Conservation (phyloP, 2,113 vertebrate genomes). For the human region DNA sequence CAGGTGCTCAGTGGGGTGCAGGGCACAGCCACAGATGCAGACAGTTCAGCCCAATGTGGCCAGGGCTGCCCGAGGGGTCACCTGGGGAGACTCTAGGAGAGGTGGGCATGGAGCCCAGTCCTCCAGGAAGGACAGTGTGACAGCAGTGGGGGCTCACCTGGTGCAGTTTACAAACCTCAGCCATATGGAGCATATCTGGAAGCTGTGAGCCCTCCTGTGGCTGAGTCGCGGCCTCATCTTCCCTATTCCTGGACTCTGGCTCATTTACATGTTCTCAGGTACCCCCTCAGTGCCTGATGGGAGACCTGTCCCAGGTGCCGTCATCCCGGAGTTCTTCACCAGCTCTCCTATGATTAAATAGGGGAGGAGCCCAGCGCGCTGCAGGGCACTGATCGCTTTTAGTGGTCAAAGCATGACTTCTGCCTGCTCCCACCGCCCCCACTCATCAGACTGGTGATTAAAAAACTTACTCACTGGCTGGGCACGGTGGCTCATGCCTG, state of each 20-base stretch:
- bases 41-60: accelerated
- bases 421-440: not conserved
- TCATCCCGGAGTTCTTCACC: too few species aligned
- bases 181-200: not conserved
- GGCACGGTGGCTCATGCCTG: accelerated
- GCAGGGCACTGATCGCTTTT: accelerated
- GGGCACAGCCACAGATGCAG: not conserved
- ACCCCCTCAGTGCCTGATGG: accelerated
- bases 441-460: not conserved
- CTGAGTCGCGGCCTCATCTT: not conserved
- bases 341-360: accelerated
- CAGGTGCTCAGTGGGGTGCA: accelerated
- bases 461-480: not conserved
- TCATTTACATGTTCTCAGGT: not conserved
- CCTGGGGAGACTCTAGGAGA: not conserved
- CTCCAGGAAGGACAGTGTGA: not conserved
- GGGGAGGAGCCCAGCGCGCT: not conserved
- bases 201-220: accelerated
- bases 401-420: accelerated
- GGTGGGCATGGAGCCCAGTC: accelerated
- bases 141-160: not conserved
- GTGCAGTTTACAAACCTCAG: not conserved
- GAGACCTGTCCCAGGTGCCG: not conserved
- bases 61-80: not conserved
- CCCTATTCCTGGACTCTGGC: not conserved